Base-by-base conservation (phyloP, 2,888 invertebrate genomes). In the Pinctada fucata region DNA sequence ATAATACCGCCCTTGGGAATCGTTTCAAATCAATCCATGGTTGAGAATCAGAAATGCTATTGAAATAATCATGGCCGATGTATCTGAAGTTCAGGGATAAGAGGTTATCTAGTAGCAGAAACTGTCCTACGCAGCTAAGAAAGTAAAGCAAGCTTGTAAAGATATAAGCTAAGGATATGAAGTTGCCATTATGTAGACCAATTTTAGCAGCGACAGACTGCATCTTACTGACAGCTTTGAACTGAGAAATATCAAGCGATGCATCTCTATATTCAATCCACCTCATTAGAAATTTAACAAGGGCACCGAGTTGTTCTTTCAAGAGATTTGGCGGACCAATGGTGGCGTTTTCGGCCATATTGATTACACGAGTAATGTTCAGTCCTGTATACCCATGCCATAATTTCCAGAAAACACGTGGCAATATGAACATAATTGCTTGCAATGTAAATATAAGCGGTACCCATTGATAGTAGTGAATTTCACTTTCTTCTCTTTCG, bases 381-480 rank as follows among this genome's bases (percentile, higher is more conserved):
- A 90, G 79, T 0, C 88, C 89, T 5, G 87, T 81, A 16, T 85
- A 82, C 5, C 75, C 80, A 47, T 86, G 84, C 63, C 88, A 79
- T 69, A 83, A 77, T n/a, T 87, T 85, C 90, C 90, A 90, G 2
- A 88, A 64, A 45, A 89, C 78, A 66, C 88, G 84, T 3, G 90
- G 90, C 3, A 88, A 70, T 65, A 88, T 88, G 75, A 90, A 90
- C 79, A 90, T 73, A n/a, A 90, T 79, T 0, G 87, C 87, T 85
- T 88, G 88, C 67, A 89, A 86, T 5, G 88, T 84, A 8, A 90
- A 83, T 49, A 90, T 89, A 52, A 89, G 83, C 0, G 90, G 90
- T 0, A 89, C 88, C 89, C 89, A 89, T 70, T 89, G 90, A 80
- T 90, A 90, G 79, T 90, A 90, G n/a, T 84, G 85, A 31, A 90